Evolutionary conservation across 2,113 vertebrate genomes (phyloP).

Genomic region (Colius striatus): DNA sequence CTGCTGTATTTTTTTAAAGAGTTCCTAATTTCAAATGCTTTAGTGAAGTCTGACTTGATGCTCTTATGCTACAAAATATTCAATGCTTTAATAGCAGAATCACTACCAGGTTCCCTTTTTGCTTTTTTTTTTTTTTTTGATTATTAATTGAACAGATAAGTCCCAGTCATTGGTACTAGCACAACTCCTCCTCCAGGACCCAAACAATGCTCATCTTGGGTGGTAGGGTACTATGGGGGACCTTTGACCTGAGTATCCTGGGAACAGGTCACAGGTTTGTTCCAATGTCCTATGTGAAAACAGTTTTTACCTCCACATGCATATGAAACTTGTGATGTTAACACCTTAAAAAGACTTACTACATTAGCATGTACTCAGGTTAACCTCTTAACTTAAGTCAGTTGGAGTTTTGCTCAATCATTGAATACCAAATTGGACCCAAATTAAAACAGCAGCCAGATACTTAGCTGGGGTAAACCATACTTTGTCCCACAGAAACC

Average conservation of each 20-base stretch:
- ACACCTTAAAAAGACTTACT: neutral
- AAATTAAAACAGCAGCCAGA: neutral
- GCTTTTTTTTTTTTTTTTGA: constrained; percentile 23
- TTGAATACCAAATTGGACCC: neutral
- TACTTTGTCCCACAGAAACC: neutral
- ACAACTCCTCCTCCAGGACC: neutral
- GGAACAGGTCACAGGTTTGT: neutral
- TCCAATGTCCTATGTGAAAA: neutral
- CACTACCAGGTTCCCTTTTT: neutral
- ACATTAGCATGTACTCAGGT: neutral
- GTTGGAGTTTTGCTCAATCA: neutral
- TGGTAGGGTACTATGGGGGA: neutral
- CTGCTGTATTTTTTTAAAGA: constrained; percentile 53
- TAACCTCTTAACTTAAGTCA: neutral
- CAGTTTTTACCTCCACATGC: neutral
- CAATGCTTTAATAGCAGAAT: constrained; percentile 11
- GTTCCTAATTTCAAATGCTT: constrained; percentile 49
- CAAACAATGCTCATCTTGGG: constrained; percentile 14
- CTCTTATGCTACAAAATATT: constrained; percentile 50
- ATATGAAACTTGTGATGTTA: neutral
- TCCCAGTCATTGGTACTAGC: neutral
- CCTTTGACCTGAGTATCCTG: constrained; percentile 37
- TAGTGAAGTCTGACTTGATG: constrained; percentile 60
- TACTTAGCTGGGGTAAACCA: neutral
- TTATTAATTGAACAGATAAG: constrained; percentile 47